These are phyloP conservation scores for Gambelia wislizenii DNA, from an alignment of 2,797 vertebrate genomes.

Conservation along the genomic window DNA sequence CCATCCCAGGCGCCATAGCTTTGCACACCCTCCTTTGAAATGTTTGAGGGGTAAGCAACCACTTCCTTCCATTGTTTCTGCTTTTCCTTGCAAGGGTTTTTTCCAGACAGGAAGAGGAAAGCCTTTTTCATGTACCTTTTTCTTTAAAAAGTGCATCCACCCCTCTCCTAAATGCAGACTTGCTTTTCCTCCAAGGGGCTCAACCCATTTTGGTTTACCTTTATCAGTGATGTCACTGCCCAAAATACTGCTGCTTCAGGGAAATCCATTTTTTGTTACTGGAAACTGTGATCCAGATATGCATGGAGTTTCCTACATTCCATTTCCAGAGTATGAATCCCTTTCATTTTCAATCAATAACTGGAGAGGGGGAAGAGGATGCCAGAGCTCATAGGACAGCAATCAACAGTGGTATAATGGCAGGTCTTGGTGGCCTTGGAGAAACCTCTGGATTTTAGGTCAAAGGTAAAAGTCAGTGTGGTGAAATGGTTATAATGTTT, in stretches of 20 bases:
- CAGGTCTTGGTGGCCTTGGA: not conserved
- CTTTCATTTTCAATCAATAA: not conserved
- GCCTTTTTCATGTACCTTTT: not conserved
- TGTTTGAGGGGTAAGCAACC: constrained; percentile 70
- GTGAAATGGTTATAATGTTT: no score
- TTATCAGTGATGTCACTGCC: not conserved
- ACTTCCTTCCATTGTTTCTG: constrained; percentile 81
- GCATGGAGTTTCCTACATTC: not conserved
- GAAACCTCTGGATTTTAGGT: not conserved
- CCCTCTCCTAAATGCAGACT: not conserved
- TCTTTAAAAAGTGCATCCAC: not conserved
- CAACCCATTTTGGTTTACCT: not conserved
- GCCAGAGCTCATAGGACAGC: not conserved
- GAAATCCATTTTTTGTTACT: not conserved
- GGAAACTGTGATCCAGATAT: not conserved
- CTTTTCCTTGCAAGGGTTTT: constrained; percentile 72
- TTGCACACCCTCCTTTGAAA: constrained; percentile 59
- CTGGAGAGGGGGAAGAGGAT: not conserved
- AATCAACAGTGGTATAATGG: not conserved
- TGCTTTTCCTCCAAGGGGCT: not conserved
- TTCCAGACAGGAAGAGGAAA: not conserved
- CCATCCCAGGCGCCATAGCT: not conserved
- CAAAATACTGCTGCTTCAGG: not conserved
- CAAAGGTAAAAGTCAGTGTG: not conserved
- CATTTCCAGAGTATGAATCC: not conserved